Base-by-base conservation (phyloP, 2,113 vertebrate species). In the Calidris pugnax region DNA sequence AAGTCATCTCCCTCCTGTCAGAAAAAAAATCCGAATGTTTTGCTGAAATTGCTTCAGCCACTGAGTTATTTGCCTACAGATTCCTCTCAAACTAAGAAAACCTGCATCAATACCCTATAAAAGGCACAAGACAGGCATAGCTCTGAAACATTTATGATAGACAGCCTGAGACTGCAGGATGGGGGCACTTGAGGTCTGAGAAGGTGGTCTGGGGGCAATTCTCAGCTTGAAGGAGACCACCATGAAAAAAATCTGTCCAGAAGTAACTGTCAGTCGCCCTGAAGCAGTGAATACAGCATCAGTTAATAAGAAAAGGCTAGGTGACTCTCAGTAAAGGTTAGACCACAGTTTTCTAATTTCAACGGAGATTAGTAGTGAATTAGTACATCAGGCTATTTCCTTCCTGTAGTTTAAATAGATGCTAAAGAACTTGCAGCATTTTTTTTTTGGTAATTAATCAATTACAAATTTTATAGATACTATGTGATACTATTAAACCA, bases 91-190 rank as follows among this genome's bases (percentile, higher is more conserved):
- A 33, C 7, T 19, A 14, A 76, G 39, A 32, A 69, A 23, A 8
- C 6, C 12, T 27, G 2, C 8, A 56, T 5, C 24, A 71, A 15
- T 48, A 10, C 15, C 11, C 12, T 12, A 0, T 4, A 55, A 62
- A 71, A 53, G 10, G 11, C 12, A 62, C 14, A 17, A 37, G 41
- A 4, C 1, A 18, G 32, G 16, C n/a, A 5, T 9, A 89, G 43
- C 7, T 74, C 21, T 41, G 81, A 50, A 43, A 19, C 45, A 39
- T 2, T 74, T 39, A 11, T 0, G 11, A 17, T 9, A 35, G 13
- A 26, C 28, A 80, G 27, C 7, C 10, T 48, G 24, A 9, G 8
- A 26, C 18, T 68, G 43, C 17, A 79, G 55, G n/a, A 30, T 9
- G 30, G 22, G 32, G 19, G 3, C 12, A 27, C 3, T 7, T 23